Percentiles rank a stretch among this genome's conserved stretches.
Conservation (phyloP, 2,113 vertebrate species). For the Glareola pratincola region DNA sequence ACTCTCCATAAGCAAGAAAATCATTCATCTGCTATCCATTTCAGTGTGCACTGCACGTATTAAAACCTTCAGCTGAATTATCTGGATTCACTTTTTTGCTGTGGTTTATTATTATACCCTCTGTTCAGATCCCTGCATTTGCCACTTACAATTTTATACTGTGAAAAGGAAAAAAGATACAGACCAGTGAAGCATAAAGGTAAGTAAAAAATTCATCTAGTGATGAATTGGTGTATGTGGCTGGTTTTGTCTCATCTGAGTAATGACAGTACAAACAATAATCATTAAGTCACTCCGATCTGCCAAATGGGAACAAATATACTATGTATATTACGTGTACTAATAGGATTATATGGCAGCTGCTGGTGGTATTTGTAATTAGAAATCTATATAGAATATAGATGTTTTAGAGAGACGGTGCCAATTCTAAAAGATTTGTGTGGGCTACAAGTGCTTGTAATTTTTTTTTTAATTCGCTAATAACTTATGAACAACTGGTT, state of each 20-base stretch:
- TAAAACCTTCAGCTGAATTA: slow-evolving; percentile 46
- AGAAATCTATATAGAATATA: slow-evolving; percentile 84
- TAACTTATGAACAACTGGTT: slow-evolving; percentile 77
- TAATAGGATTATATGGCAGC: slow-evolving; percentile 83
- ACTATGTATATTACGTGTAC: slow-evolving; percentile 83
- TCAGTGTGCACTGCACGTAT: slow-evolving; percentile 18
- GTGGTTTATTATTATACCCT: slow-evolving; percentile 54
- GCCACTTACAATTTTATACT: slow-evolving; percentile 71
- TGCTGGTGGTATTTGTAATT: slow-evolving; percentile 81
- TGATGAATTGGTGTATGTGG: slow-evolving; percentile 53
- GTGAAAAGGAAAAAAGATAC: slow-evolving; percentile 50
- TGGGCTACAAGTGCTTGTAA: slow-evolving; percentile 85
- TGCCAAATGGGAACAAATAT: slow-evolving; percentile 82
- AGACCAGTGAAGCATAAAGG: slow-evolving; percentile 64
- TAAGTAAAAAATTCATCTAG: slow-evolving; percentile 49
- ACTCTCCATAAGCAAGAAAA: slow-evolving; percentile 10
- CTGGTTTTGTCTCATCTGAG: slow-evolving; percentile 52
- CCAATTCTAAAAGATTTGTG: slow-evolving; percentile 84
- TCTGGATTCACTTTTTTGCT: slow-evolving; percentile 31
- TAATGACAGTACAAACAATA: slow-evolving; percentile 63
- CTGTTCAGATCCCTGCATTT: slow-evolving; percentile 60
- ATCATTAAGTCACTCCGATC: slow-evolving; percentile 70
- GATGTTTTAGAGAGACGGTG: slow-evolving; percentile 85
- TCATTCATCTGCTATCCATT: slow-evolving; percentile 20
- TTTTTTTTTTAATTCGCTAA: slow-evolving; percentile 72